Evolutionary conservation across 2,888 invertebrate genomes (phyloP).

Genomic region (Acanthosepion pharaonis): DNA sequence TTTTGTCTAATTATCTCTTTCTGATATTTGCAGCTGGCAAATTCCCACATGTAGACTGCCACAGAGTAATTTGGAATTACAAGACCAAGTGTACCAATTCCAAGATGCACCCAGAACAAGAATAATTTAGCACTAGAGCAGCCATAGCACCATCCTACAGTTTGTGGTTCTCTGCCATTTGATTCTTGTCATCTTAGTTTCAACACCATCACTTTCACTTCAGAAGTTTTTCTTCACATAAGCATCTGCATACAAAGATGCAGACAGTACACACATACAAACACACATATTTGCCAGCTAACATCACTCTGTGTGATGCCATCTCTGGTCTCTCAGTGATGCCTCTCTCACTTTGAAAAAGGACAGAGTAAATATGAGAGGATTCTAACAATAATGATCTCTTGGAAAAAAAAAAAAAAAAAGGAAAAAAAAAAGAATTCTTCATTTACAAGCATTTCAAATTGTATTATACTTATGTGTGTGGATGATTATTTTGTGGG

Average conservation of each 20-base stretch:
- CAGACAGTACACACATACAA: neutral
- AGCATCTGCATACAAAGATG: neutral
- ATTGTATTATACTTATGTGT: neutral
- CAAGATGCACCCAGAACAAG: slow-evolving; percentile 20
- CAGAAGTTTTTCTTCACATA: neutral
- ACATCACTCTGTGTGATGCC: slow-evolving; percentile 49
- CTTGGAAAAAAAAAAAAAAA: neutral
- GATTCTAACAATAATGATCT: slow-evolving; percentile 25
- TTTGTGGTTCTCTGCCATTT: neutral
- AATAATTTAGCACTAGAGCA: neutral
- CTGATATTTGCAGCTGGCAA: neutral
- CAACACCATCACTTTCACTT: slow-evolving; percentile 21
- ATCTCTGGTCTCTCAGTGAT: slow-evolving; percentile 37
- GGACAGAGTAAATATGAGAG: neutral
- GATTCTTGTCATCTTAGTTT: neutral
- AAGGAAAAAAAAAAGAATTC: neutral
- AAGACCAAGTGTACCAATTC: slow-evolving; percentile 17
- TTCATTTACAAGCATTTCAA: slow-evolving; percentile 35
- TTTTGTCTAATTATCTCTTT: neutral
- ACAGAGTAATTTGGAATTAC: neutral
- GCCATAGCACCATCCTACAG: neutral
- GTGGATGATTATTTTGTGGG: neutral
- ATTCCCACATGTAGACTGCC: slow-evolving; percentile 9
- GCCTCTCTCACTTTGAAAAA: neutral
- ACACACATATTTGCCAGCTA: slow-evolving; percentile 37